phyloP scores from a whole-genome alignment of 2,888 invertebrate genomes.

The Orthosia cruda region DNA sequence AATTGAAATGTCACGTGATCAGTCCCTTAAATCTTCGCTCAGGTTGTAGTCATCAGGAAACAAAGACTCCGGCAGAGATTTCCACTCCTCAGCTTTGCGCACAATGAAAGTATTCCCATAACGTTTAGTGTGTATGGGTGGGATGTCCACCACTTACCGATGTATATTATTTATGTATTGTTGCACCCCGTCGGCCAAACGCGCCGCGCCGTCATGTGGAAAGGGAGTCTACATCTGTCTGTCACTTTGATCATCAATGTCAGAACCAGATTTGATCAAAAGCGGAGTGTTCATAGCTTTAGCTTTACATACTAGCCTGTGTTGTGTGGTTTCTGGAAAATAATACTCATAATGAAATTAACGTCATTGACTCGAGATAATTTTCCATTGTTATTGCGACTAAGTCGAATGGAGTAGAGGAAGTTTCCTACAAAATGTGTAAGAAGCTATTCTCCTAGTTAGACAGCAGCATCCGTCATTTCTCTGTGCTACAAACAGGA shows the following conservation, averaged over 20 bases:
- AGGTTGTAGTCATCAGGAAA: no score
- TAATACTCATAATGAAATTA: not conserved
- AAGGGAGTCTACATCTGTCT: slow-evolving; percentile 7
- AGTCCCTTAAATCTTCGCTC: no score
- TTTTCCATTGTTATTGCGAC: not conserved
- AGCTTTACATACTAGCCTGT: not conserved
- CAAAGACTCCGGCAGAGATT: no score
- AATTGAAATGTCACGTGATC: no score
- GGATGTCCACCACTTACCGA: no score
- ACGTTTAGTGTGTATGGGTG: no score
- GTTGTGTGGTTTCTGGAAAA: slow-evolving; percentile 1
- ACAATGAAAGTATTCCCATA: no score
- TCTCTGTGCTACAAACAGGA: not conserved
- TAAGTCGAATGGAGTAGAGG: not conserved
- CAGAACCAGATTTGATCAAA: slow-evolving; percentile 34
- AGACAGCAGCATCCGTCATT: not conserved
- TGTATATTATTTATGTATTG: slow-evolving; percentile 39
- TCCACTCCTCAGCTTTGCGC: no score
- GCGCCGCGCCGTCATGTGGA: slow-evolving; percentile 26
- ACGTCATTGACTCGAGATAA: not conserved
- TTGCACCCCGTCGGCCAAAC: slow-evolving; percentile 24
- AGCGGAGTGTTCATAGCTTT: slow-evolving; percentile 13
- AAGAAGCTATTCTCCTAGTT: not conserved
- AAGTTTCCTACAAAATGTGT: not conserved
- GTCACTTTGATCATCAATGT: slow-evolving; percentile 42